Evolutionary conservation across 2,113 vertebrate genomes (phyloP).

Genomic region (Platysteira castanea): DNA sequence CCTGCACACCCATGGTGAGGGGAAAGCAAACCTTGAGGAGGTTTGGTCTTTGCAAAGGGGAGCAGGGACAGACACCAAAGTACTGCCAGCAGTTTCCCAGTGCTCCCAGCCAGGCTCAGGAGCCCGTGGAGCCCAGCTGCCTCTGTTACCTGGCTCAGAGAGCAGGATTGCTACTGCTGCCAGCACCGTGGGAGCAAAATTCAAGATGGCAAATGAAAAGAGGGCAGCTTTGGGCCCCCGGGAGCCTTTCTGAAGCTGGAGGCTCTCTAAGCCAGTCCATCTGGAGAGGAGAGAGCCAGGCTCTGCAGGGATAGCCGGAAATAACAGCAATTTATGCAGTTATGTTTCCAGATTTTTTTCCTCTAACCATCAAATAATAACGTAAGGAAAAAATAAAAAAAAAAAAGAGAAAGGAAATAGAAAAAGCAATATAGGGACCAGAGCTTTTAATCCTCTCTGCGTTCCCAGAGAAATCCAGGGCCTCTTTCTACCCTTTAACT

Average conservation of each 20-base stretch:
- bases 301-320: constrained; percentile 46
- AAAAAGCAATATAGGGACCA: constrained; percentile 55
- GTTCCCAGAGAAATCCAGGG: constrained; percentile 26
- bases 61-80: neutral
- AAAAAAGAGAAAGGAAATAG: constrained; percentile 7
- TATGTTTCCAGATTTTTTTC: constrained; percentile 46
- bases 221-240: neutral
- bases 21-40: neutral
- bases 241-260: neutral
- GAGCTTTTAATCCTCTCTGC: constrained; percentile 39
- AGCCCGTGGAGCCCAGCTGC: neutral
- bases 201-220: neutral
- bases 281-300: constrained; percentile 26
- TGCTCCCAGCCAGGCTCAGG: neutral
- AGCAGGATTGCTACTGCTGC: neutral
- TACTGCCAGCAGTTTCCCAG: neutral
- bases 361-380: constrained; percentile 48
- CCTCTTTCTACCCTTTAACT: constrained; percentile 36
- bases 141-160: neutral
- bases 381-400: neutral
- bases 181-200: neutral
- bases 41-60: neutral
- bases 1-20: neutral
- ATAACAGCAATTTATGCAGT: constrained; percentile 52
- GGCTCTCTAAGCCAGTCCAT: constrained; percentile 12